Conservation (phyloP, 2,797 vertebrate species). For the Sebastes matsubarae region DNA sequence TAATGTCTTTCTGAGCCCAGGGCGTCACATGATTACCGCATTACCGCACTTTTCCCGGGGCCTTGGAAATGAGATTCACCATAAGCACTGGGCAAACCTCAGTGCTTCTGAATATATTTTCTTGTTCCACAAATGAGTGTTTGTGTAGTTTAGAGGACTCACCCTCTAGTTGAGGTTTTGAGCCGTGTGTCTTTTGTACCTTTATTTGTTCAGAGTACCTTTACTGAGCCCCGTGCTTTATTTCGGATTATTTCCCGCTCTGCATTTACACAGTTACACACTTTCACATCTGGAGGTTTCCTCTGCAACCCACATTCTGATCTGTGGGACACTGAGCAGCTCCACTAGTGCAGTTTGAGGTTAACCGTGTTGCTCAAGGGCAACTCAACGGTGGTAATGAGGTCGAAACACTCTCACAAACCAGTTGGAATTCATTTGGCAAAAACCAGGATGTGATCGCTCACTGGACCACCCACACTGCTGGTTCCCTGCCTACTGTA, state of each 20-base stretch:
- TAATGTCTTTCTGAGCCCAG: background rate
- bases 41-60: background rate
- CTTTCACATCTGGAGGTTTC: background rate
- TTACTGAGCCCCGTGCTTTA: background rate
- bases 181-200: background rate
- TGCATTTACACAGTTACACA: background rate
- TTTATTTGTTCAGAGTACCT: background rate
- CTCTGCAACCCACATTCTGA: background rate
- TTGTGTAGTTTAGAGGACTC: background rate
- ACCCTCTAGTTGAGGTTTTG: background rate
- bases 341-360: background rate
- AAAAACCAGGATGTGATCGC: background rate
- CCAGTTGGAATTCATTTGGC: background rate
- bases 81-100: background rate
- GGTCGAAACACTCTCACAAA: background rate
- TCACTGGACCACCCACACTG: background rate
- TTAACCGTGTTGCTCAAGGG: background rate
- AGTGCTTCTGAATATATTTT: background rate
- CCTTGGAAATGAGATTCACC: constrained; percentile 5
- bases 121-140: background rate
- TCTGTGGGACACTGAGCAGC: background rate
- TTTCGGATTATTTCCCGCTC: background rate
- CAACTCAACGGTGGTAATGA: background rate
- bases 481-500: background rate
- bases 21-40: background rate